Evolutionary conservation across 1,140 invertebrate species (phyloP), one percentile per base, ranked within the genome.

Genomic region (Cephus cinctus): DNA sequence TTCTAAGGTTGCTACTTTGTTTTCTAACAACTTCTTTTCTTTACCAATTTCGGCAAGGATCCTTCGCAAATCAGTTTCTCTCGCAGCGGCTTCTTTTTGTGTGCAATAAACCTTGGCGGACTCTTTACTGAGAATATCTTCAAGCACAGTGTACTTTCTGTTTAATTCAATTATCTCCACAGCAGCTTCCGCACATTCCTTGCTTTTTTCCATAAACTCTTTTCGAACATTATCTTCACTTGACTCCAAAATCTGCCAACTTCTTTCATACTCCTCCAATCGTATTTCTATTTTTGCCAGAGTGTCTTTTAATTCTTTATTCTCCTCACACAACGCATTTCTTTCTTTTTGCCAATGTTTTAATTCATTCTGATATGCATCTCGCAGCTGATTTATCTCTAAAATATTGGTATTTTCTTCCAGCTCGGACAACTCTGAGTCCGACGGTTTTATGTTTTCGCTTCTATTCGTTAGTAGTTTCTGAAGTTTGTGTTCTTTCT

Each of bases 51-150:
- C 59, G 4, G 53, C 60, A n/a, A 78, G 47, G 5, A 56, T 49
- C 48, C 50, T 65, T 19, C 59, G 61, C 14, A 65, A 50, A 30
- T 57, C 44, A 16, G 52, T 58, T 43, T 76, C 67, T 9, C 57
- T 62, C 8, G 56, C 56, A 4, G 63, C 48, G 0, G 69, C 32
- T 39, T 76, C 66, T 35, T 68, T 68, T 32, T 67, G 53, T 30
- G 67, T 52, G 4, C 56, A 49, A 22, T 69, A 69, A 6, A 65
- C 43, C 48, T 75, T 71, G 3, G 49, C 43, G 5, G 59, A 57
- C 43, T 74, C 58, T 14, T 59, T 67, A 9, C 56, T 59, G 9
- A 75, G 49, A 5, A 64, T 48, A 15, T 68, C 62, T 43, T 75
- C 67, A 12, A 75, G 47, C 36, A 51, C 50, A 2, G 51, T 21